Evolutionary conservation across 2,888 invertebrate genomes (phyloP), one percentile per base, ranked within the genome.

Genomic region (Leptopterna dolabrata): DNA sequence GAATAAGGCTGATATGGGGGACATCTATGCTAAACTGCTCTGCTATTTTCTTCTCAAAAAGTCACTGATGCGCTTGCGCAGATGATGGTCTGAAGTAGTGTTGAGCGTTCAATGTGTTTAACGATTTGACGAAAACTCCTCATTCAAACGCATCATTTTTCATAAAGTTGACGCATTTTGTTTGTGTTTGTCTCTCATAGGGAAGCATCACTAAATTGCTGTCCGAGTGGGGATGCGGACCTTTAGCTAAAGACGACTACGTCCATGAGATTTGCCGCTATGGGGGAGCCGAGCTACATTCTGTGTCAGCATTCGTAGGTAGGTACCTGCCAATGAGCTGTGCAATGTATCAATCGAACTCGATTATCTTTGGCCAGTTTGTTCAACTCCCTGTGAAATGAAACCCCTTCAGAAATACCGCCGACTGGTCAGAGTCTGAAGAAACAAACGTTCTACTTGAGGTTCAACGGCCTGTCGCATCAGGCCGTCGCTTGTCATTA

Each of bases 201-300:
- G 91, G 92, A 13, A 93, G 93, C 89, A 92, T 94, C 76, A 92
- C 92, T 24, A 97, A 97, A 92, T 92, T 98, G 87, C 92, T 98
- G 0, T 94, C 94, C 88, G 98, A 99, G 92, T 96, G 97, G 95
- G 96, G 97, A 4, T 95, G 96, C 91, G 95, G 95, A 24, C 94
- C 95, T 51, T 91, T 93, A 24, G 93, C 96, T 63, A 96, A 97
- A 91, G 99, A 99, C 92, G 98, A 99, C 92, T 96, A 96, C 91
- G 95, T 98, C 43, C 98, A 98, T 92, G 99, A 98, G 93, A 95
- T 98, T 93, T 97, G 97, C 91, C 94, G 98, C 45, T 99, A 97
- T 92, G 99, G 99, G 14, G 98, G 97, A 13, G 95, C 97, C 13
- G 99, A 99, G 92, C 93, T 99, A 88, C 99, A 99, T 92, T 96